Percentiles rank a stretch among this genome's conserved stretches.
Conservation (phyloP, 2,888 invertebrate genomes). For the Trachelus iudaicus region DNA sequence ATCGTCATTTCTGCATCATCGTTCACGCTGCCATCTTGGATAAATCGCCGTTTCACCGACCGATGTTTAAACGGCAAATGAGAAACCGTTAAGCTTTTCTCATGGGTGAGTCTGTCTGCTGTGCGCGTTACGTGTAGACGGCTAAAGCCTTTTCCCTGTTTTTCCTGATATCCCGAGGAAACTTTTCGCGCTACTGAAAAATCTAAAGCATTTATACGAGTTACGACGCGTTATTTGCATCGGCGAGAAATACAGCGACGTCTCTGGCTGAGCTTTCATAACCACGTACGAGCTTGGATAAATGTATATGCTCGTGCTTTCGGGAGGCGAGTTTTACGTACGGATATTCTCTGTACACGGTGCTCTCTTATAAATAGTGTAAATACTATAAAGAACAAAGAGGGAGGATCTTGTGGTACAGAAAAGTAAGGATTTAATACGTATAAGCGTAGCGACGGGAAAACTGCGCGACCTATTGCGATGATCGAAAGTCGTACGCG, state of each 20-base stretch:
- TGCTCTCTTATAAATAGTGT: neutral
- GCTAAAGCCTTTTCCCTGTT: neutral
- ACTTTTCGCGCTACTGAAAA: neutral
- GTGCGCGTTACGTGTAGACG: neutral
- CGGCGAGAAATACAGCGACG: neutral
- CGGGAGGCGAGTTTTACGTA: neutral
- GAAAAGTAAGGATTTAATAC: neutral
- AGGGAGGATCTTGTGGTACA: neutral
- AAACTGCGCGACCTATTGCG: neutral
- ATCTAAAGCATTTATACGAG: neutral
- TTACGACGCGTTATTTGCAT: neutral
- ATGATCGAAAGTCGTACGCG: neutral
- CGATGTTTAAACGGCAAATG: neutral
- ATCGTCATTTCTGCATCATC: neutral
- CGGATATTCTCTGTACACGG: neutral
- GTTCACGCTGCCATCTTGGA: neutral
- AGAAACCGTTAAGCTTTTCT: neutral
- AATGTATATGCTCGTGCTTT: neutral
- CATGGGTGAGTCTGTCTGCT: neutral
- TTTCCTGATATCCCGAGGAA: neutral
- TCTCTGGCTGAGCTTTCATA: neutral
- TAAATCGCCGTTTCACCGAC: neutral
- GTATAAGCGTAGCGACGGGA: neutral
- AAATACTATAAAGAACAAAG: neutral
- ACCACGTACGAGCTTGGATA: neutral